Conservation (phyloP, 2,888 invertebrate genomes). For the Tetropium fuscum region DNA sequence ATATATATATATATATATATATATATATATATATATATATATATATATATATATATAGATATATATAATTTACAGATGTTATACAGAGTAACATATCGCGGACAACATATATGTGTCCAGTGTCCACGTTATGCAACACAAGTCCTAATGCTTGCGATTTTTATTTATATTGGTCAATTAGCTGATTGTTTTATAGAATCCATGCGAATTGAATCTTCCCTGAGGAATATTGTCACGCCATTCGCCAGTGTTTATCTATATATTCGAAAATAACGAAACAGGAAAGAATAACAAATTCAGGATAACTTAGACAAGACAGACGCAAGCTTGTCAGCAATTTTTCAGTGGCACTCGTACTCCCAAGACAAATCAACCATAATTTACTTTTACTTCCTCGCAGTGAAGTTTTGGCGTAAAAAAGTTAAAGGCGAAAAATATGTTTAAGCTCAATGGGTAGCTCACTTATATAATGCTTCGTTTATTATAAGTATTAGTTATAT, state of each 20-base stretch:
- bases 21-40: too few species aligned
- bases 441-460: too few species aligned
- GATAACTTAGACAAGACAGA: slow-evolving; percentile 22
- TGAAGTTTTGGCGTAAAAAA: slow-evolving; percentile 26
- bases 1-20: too few species aligned
- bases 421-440: slow-evolving; percentile 21
- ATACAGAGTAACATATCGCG: too few species aligned
- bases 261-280: not conserved
- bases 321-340: slow-evolving; percentile 19
- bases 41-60: too few species aligned
- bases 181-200: not conserved
- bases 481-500: too few species aligned
- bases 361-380: slow-evolving; percentile 27
- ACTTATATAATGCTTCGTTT: too few species aligned
- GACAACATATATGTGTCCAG: too few species aligned
- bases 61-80: too few species aligned
- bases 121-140: too few species aligned
- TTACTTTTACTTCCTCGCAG: slow-evolving; percentile 26
- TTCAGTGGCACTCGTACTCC: slow-evolving; percentile 20
- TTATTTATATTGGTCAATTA: not conserved
- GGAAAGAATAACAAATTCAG: slow-evolving; percentile 18
- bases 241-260: slow-evolving; percentile 1
- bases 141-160: too few species aligned
- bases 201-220: not conserved
- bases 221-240: too few species aligned